Conservation (phyloP, 2,888 invertebrate species). For the Oasisia sp. region DNA sequence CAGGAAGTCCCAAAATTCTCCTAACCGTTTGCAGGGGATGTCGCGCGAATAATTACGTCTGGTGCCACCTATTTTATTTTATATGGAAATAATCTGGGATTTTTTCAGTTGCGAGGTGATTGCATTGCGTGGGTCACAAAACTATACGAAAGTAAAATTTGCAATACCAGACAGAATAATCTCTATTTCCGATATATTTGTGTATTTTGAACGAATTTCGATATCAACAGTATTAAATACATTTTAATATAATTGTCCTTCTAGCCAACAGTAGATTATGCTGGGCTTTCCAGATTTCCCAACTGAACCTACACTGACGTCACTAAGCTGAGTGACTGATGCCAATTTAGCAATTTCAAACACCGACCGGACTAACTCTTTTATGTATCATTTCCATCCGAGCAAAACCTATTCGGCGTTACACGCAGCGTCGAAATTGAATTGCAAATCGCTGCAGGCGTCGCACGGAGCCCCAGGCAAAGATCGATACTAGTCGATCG, state of each 20-base stretch:
- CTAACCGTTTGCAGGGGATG: no score
- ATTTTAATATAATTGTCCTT: not conserved
- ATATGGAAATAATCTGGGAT: no score
- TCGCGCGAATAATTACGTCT: no score
- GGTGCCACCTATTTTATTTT: no score
- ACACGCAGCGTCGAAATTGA: not conserved
- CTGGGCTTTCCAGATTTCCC: not conserved
- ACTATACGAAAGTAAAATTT: not conserved
- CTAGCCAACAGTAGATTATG: not conserved
- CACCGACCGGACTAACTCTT: not conserved
- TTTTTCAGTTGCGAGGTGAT: no score
- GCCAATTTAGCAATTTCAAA: not conserved
- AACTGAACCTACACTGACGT: not conserved
- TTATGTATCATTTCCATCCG: slow-evolving; percentile 1
- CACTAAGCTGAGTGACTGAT: not conserved
- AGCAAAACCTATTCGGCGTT: not conserved
- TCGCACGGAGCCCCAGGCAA: not conserved
- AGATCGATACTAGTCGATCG: not conserved
- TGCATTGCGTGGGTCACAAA: no score
- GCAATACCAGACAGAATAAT: not conserved
- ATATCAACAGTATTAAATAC: not conserved
- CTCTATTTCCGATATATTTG: not conserved
- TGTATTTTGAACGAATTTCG: not conserved
- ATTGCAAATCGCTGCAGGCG: not conserved
- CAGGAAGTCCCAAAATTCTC: no score